Evolutionary conservation across 2,888 invertebrate genomes (phyloP).

Genomic region (Flexamia atlantica): DNA sequence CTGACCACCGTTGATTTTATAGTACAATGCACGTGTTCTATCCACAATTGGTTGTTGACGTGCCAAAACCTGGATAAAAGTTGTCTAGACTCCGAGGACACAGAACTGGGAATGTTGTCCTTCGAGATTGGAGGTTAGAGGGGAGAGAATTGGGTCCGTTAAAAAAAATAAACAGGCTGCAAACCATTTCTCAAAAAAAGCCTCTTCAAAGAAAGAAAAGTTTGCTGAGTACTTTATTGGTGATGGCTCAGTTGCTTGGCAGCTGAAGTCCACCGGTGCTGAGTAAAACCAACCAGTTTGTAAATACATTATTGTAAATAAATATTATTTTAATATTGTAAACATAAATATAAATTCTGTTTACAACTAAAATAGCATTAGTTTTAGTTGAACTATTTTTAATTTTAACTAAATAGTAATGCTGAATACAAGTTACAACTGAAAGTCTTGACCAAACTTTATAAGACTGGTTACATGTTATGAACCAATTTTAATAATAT

Average conservation of each 20-base stretch:
- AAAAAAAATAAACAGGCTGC: too few relatives aligned
- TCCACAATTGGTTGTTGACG: constrained; percentile 43
- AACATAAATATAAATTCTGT: too few relatives aligned
- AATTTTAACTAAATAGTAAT: too few relatives aligned
- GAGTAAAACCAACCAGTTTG: not conserved
- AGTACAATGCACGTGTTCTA: not conserved
- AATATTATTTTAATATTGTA: too few relatives aligned
- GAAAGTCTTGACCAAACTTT: too few relatives aligned
- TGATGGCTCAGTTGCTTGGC: constrained; percentile 65
- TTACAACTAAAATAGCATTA: too few relatives aligned
- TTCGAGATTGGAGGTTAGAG: not conserved
- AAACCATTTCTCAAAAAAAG: constrained; percentile 61
- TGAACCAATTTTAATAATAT: too few relatives aligned
- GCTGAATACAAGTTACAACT: too few relatives aligned
- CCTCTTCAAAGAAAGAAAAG: constrained; percentile 59
- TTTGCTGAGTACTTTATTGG: constrained; percentile 66
- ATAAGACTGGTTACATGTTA: too few relatives aligned
- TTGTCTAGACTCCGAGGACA: constrained; percentile 23
- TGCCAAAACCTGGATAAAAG: not conserved
- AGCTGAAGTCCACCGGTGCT: constrained; percentile 56
- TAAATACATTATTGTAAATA: too few relatives aligned
- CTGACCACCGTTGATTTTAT: not conserved
- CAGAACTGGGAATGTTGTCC: not conserved
- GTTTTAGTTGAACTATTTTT: too few relatives aligned
- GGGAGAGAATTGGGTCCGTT: not conserved